These are phyloP conservation scores for Nyctalus aviator DNA, from an alignment of 2,797 vertebrate genomes.

Conservation along the genomic window DNA sequence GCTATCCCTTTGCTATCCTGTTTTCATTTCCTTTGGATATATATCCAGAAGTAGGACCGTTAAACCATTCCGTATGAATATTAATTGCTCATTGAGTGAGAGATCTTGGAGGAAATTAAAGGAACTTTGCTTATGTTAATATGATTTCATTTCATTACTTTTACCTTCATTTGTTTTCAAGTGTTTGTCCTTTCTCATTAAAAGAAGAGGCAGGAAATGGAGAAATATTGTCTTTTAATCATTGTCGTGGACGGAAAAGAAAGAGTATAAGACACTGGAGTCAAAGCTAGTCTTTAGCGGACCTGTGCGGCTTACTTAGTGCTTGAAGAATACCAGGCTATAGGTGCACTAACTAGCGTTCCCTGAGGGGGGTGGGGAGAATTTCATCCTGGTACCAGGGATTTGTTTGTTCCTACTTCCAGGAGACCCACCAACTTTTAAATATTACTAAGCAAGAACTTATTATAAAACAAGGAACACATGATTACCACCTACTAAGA, in stretches of 20 bases:
- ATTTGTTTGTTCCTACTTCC: background rate
- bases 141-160: too few relatives aligned
- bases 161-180: conserved; percentile 60
- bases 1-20: background rate
- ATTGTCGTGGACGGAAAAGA: conserved; percentile 50
- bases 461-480: conserved; percentile 11
- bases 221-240: conserved; percentile 79
- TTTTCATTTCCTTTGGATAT: background rate
- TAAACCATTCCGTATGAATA: conserved; percentile 16
- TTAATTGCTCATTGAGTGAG: conserved; percentile 28
- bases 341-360: background rate
- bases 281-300: background rate
- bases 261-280: conserved; percentile 41
- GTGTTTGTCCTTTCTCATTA: conserved; percentile 85
- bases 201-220: conserved; percentile 67
- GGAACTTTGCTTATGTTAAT: background rate
- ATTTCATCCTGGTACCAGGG: background rate
- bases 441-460: background rate
- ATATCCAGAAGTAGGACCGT: background rate
- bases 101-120: conserved; percentile 19
- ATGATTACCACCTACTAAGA: background rate
- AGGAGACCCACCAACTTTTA: background rate
- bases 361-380: background rate
- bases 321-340: background rate
- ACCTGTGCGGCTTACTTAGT: background rate